A percentile compares a stretch with the other conserved stretches of the same genome.
Conservation (phyloP, 2,113 vertebrate species). For the Dendropsophus ebraccatus region DNA sequence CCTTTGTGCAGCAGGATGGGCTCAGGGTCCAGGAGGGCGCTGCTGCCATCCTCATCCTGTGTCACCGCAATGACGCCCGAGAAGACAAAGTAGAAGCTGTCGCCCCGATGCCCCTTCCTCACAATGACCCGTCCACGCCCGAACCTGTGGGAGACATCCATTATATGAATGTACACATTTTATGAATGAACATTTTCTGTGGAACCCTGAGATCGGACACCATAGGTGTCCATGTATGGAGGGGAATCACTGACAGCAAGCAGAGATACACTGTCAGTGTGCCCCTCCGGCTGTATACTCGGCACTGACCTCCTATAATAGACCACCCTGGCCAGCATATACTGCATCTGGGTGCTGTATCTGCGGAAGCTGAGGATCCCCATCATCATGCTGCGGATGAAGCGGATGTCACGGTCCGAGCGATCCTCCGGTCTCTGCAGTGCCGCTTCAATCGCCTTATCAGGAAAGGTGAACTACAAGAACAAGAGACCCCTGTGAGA, state of each 20-base stretch:
- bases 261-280: too few relatives aligned
- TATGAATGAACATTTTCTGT: too few relatives aligned
- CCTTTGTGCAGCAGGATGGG: constrained; percentile 65
- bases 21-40: constrained; percentile 63
- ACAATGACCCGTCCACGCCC: constrained; percentile 65
- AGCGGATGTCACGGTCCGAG: constrained; percentile 65
- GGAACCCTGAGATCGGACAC: too few relatives aligned
- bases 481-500: not conserved
- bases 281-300: not conserved
- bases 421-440: constrained; percentile 67
- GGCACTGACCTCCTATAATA: constrained; percentile 72
- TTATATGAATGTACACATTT: too few relatives aligned
- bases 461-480: constrained; percentile 70
- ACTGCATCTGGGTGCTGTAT: constrained; percentile 65
- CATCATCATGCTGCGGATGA: constrained; percentile 64
- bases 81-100: constrained; percentile 69
- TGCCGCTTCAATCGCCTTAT: constrained; percentile 66
- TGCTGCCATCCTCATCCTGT: constrained; percentile 65
- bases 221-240: too few relatives aligned
- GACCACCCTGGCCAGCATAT: constrained; percentile 69
- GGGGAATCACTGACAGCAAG: too few relatives aligned
- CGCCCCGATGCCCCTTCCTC: constrained; percentile 64
- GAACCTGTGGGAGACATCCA: constrained; percentile 65
- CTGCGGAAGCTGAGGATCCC: constrained; percentile 63
- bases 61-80: constrained; percentile 65